Percentiles rank a stretch among this genome's conserved stretches.
Evolutionary conservation across 2,888 invertebrate genomes (phyloP).

Genomic region (Hydroisotoma schaefferi): DNA sequence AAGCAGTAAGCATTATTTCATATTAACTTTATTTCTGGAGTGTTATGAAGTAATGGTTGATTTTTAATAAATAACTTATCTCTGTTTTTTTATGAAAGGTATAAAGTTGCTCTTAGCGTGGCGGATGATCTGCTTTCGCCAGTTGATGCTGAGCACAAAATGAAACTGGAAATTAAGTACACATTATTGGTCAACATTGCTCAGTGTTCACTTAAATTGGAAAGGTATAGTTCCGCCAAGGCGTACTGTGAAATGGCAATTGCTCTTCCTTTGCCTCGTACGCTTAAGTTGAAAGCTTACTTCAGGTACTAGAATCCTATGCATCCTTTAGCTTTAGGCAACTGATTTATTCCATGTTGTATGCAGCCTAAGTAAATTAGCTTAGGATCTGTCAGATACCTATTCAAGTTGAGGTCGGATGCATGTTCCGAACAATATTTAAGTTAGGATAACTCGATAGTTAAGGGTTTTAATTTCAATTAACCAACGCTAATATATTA

Average conservation of each 20-base stretch:
- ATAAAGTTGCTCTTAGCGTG: constrained; percentile 2
- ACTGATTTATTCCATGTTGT: no score
- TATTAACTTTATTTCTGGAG: background rate
- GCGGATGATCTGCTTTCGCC: constrained; percentile 51
- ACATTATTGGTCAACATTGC: constrained; percentile 69
- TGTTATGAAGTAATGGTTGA: background rate
- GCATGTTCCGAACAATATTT: background rate
- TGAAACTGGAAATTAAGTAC: constrained; percentile 62
- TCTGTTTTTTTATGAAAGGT: constrained; percentile 10
- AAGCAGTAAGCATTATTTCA: background rate
- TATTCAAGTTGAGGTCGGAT: no score
- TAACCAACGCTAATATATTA: no score
- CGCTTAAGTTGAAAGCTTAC: constrained; percentile 24
- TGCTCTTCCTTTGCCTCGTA: constrained; percentile 49
- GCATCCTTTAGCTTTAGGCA: no score
- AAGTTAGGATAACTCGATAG: background rate
- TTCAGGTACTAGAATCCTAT: constrained; percentile 27
- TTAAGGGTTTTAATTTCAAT: no score
- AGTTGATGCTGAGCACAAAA: constrained; percentile 59
- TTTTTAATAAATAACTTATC: background rate
- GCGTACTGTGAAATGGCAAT: constrained; percentile 60
- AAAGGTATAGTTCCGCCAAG: constrained; percentile 63
- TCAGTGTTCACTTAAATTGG: constrained; percentile 64
- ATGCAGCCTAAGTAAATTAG: no score
- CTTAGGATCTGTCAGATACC: no score